phyloP scores from a whole-genome alignment of 2,113 vertebrate species.

The Tragelaphus buxtoni region DNA sequence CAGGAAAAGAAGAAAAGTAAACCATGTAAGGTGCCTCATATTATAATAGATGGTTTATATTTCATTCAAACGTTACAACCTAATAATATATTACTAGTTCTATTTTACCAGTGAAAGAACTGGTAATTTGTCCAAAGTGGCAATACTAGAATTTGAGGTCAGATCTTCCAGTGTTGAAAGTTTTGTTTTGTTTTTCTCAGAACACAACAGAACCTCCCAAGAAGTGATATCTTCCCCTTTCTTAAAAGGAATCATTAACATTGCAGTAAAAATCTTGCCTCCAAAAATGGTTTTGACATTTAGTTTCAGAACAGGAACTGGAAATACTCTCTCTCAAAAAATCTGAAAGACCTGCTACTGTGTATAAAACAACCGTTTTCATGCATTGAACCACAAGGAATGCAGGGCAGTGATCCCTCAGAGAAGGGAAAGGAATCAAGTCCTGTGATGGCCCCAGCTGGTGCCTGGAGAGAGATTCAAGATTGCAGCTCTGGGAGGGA shows the following conservation, averaged over 20 bases:
- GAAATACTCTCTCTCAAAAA: not conserved
- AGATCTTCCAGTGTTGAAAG: not conserved
- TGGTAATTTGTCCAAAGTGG: not conserved
- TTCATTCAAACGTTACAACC: not conserved
- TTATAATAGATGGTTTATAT: not conserved
- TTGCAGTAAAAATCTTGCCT: constrained; percentile 21
- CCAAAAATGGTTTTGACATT: not conserved
- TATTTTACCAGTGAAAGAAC: not conserved
- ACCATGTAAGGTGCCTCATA: not conserved
- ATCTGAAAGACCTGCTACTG: not conserved
- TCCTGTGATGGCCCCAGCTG: not conserved
- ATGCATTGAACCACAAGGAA: not conserved
- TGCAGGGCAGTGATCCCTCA: not conserved
- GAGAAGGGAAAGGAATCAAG: not conserved
- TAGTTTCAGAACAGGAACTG: constrained; percentile 8
- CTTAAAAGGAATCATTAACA: not conserved
- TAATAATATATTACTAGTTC: not conserved
- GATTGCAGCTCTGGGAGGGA: not conserved
- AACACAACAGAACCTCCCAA: not conserved
- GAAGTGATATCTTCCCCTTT: not conserved
- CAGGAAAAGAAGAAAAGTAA: not conserved
- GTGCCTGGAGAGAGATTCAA: not conserved
- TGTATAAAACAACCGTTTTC: not conserved
- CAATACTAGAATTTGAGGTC: not conserved
- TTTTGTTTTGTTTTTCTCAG: not conserved